A percentile compares a stretch with the other conserved stretches of the same genome.
Evolutionary conservation across 2,888 invertebrate species (phyloP).

Genomic region (Epirrita christyi): DNA sequence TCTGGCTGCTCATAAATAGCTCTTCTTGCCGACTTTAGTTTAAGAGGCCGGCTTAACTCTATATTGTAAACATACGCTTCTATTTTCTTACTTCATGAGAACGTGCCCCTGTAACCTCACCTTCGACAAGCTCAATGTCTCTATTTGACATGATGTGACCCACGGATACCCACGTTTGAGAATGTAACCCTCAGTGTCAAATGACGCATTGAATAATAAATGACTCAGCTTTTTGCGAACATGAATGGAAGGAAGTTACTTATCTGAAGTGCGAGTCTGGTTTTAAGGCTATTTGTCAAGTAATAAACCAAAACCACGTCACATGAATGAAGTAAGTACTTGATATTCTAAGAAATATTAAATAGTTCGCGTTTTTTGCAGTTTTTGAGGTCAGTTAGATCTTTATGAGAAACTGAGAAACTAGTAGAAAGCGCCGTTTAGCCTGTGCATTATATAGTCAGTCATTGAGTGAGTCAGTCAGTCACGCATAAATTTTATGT

Average conservation of each 20-base stretch:
- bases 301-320: not conserved
- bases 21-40: too few species aligned
- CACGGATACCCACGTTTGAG: slow-evolving; percentile 30
- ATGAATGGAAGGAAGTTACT: slow-evolving; percentile 15
- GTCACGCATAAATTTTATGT: too few species aligned
- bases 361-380: too few species aligned
- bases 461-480: too few species aligned
- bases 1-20: too few species aligned
- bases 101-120: not conserved
- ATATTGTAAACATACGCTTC: not conserved
- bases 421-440: too few species aligned
- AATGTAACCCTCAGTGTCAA: slow-evolving; percentile 33
- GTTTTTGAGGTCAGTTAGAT: too few species aligned
- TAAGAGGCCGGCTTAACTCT: too few species aligned
- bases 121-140: slow-evolving; percentile 27
- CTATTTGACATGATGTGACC: slow-evolving; percentile 30
- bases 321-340: too few species aligned
- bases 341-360: too few species aligned
- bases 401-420: too few species aligned
- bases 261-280: slow-evolving; percentile 1
- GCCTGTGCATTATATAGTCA: too few species aligned
- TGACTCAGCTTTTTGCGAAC: slow-evolving; percentile 26
- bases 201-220: slow-evolving; percentile 36
- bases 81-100: not conserved
- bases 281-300: slow-evolving; percentile 5